Conservation (phyloP, 2,113 vertebrate species). For the Halcyon malimbica region DNA sequence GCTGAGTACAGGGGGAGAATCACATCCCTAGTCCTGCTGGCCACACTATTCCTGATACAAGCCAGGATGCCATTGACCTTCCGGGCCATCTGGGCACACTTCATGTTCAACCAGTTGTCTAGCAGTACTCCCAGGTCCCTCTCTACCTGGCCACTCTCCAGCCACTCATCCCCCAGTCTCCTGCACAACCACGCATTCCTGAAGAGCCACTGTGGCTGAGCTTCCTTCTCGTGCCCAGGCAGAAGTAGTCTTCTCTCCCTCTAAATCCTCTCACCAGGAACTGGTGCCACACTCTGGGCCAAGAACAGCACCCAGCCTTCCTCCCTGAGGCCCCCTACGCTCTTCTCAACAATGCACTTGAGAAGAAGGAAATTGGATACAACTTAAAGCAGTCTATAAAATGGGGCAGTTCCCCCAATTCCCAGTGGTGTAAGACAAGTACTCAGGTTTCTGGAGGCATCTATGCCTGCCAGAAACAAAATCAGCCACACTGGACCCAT, state of each 20-base stretch:
- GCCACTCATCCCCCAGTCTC: too few species aligned
- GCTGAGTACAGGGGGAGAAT: too few species aligned
- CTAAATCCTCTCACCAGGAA: not conserved
- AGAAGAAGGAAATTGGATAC: not conserved
- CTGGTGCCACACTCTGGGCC: too few species aligned
- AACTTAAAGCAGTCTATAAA: not conserved
- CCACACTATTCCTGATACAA: too few species aligned
- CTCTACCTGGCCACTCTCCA: too few species aligned
- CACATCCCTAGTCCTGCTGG: too few species aligned
- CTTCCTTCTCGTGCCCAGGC: not conserved
- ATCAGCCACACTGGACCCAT: not conserved
- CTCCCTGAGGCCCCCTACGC: not conserved
- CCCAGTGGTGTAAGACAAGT: not conserved
- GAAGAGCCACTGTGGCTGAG: not conserved
- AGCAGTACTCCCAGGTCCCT: too few species aligned
- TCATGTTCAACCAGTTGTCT: too few species aligned
- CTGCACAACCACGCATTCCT: not conserved
- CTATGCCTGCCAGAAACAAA: not conserved
- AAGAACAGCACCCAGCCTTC: not conserved
- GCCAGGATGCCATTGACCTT: too few species aligned
- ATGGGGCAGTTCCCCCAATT: fast-evolving
- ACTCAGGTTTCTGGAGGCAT: not conserved
- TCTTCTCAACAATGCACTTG: not conserved
- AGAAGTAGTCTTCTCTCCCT: not conserved
- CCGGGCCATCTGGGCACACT: too few species aligned